Conservation (phyloP, 2,888 invertebrate genomes). For the Nomada lathburiana region DNA sequence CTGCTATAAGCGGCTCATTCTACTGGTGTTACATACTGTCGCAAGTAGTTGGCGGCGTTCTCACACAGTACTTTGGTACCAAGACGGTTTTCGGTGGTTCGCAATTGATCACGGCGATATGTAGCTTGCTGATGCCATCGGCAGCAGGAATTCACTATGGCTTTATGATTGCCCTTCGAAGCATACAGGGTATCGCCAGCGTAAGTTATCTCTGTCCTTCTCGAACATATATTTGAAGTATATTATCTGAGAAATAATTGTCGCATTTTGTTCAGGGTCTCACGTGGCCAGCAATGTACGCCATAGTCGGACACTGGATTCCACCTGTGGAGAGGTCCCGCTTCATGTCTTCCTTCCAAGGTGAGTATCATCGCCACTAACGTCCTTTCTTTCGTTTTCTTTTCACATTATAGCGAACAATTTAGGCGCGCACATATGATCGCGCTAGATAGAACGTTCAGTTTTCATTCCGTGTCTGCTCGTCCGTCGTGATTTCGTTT, state of each 20-base stretch:
- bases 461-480: conserved; percentile 3
- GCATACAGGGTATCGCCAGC: conserved; percentile 89
- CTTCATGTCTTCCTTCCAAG: conserved; percentile 92
- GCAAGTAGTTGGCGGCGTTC: conserved; percentile 89
- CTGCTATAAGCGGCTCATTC: conserved; percentile 88
- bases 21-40: conserved; percentile 91
- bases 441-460: conserved; percentile 30
- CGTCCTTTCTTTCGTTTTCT: conserved; percentile 61
- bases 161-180: conserved; percentile 87
- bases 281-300: conserved; percentile 92
- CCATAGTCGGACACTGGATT: conserved; percentile 90
- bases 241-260: not conserved
- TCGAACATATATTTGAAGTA: not conserved
- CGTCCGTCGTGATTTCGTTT: not conserved
- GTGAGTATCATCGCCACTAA: conserved; percentile 77
- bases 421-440: conserved; percentile 76
- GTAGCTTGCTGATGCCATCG: conserved; percentile 88
- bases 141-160: conserved; percentile 88
- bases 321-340: conserved; percentile 89
- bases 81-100: conserved; percentile 90
- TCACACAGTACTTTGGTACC: conserved; percentile 90
- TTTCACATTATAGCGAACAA: conserved; percentile 83
- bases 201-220: conserved; percentile 81
- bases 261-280: conserved; percentile 85
- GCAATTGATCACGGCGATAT: conserved; percentile 88